These are phyloP conservation scores for Spea multiplicata DNA, from an alignment of 2,113 vertebrate genomes.

Conservation along the genomic window DNA sequence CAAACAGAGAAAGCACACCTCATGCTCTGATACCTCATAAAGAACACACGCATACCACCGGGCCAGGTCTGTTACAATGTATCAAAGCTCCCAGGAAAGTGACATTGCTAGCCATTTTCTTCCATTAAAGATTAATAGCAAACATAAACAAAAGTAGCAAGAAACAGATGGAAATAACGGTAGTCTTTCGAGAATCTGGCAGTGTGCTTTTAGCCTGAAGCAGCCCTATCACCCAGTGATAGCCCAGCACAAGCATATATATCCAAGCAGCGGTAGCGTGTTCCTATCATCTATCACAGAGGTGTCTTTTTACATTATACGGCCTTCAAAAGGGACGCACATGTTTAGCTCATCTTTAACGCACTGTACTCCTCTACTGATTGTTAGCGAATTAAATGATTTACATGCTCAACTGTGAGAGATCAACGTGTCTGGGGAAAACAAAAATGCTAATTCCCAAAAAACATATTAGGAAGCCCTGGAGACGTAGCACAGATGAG, in stretches of 20 bases:
- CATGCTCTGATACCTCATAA: conserved; percentile 2
- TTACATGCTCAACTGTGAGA: neutral
- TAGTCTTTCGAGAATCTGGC: conserved; percentile 39
- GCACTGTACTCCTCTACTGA: neutral
- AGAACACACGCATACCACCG: conserved; percentile 13
- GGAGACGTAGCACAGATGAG: too few species aligned
- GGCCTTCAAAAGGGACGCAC: conserved; percentile 13
- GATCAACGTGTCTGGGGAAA: neutral
- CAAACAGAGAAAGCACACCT: conserved; percentile 21
- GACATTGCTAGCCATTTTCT: conserved; percentile 27
- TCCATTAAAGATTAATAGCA: conserved; percentile 47
- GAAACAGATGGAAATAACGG: conserved; percentile 46
- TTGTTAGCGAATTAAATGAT: conserved; percentile 7
- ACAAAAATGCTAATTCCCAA: too few species aligned
- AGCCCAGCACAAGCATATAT: conserved; percentile 2
- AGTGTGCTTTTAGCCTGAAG: conserved; percentile 26
- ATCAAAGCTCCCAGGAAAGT: conserved; percentile 29
- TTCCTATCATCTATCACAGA: conserved; percentile 9
- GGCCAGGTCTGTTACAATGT: conserved; percentile 19
- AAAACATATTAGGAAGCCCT: too few species aligned
- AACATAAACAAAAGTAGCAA: conserved; percentile 47
- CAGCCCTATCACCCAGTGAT: conserved; percentile 28
- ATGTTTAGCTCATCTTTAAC: conserved; percentile 24
- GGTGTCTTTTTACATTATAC: conserved; percentile 28
- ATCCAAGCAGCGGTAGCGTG: neutral